These are phyloP conservation scores for Parnassius mnemosyne DNA, from an alignment of 2,888 invertebrate species.

Conservation along the genomic window DNA sequence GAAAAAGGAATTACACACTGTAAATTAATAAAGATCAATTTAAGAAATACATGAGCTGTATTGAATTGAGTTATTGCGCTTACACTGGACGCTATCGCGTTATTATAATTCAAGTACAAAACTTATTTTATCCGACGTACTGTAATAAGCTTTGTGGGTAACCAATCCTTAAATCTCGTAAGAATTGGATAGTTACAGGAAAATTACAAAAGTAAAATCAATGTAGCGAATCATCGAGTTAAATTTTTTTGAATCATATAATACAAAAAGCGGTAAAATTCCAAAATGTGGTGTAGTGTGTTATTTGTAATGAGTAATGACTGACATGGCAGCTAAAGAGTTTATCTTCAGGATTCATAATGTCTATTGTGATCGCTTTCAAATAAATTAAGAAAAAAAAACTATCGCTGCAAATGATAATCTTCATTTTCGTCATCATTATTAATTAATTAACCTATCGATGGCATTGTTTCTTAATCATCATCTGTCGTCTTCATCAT, in stretches of 20 bases:
- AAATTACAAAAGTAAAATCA: conserved; percentile 51
- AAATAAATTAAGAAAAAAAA: too few relatives aligned
- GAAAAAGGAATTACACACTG: background rate
- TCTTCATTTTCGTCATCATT: too few relatives aligned
- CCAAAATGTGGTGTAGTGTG: conserved; percentile 38
- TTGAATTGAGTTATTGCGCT: conserved; percentile 8
- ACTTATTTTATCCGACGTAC: conserved; percentile 33
- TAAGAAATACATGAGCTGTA: conserved; percentile 8
- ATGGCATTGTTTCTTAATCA: too few relatives aligned
- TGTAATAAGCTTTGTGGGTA: conserved; percentile 49
- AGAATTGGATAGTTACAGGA: conserved; percentile 30
- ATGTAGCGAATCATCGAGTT: conserved; percentile 43
- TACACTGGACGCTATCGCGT: conserved; percentile 38
- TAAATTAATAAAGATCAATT: conserved; percentile 2
- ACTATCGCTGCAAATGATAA: too few relatives aligned
- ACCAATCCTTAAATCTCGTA: conserved; percentile 51
- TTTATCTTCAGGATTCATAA: too few relatives aligned
- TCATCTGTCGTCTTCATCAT: background rate
- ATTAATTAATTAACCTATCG: too few relatives aligned
- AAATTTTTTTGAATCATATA: conserved; percentile 45
- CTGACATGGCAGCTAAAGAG: too few relatives aligned
- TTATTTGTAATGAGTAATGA: too few relatives aligned
- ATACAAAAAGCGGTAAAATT: conserved; percentile 47
- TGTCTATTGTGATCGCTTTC: too few relatives aligned
- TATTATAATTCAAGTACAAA: conserved; percentile 35